Evolutionary conservation across 2,113 vertebrate genomes (phyloP).

Genomic region (Xiphias gladius): DNA sequence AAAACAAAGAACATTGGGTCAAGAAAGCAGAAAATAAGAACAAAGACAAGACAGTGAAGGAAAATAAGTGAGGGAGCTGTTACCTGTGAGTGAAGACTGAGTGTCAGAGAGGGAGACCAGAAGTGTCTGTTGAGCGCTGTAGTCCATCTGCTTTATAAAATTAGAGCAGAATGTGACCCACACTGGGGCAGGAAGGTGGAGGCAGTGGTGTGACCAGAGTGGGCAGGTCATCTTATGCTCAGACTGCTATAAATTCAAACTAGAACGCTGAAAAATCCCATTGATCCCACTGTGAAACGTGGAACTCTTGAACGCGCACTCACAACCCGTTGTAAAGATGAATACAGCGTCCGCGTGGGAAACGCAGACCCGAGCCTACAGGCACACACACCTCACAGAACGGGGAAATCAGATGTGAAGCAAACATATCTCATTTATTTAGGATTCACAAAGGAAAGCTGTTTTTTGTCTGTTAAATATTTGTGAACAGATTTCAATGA

Average conservation of each 20-base stretch:
- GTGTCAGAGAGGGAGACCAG: slow-evolving; percentile 15
- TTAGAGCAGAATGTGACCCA: slow-evolving; percentile 27
- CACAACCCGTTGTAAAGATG: background rate
- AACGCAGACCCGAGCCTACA: too few relatives aligned
- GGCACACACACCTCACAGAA: too few relatives aligned
- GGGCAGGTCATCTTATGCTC: slow-evolving; percentile 50
- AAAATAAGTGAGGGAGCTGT: background rate
- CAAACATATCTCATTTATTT: background rate
- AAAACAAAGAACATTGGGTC: background rate
- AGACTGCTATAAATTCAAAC: slow-evolving; percentile 46
- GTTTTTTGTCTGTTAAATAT: background rate
- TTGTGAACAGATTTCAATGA: background rate
- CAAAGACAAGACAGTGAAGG: background rate
- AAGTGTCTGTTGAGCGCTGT: slow-evolving; percentile 12
- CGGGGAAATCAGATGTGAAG: too few relatives aligned
- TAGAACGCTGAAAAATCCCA: background rate
- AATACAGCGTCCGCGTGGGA: background rate
- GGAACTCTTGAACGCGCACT: background rate
- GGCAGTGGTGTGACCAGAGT: slow-evolving; percentile 44
- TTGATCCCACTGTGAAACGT: background rate
- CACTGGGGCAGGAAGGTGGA: slow-evolving; percentile 14
- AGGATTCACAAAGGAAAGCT: background rate
- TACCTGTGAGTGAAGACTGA: slow-evolving; percentile 10
- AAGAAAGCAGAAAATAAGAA: background rate
- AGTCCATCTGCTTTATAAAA: slow-evolving; percentile 56